These are phyloP conservation scores for Hypsibius dujardini DNA, from an alignment of 1,140 invertebrate species.

Conservation along the genomic window DNA sequence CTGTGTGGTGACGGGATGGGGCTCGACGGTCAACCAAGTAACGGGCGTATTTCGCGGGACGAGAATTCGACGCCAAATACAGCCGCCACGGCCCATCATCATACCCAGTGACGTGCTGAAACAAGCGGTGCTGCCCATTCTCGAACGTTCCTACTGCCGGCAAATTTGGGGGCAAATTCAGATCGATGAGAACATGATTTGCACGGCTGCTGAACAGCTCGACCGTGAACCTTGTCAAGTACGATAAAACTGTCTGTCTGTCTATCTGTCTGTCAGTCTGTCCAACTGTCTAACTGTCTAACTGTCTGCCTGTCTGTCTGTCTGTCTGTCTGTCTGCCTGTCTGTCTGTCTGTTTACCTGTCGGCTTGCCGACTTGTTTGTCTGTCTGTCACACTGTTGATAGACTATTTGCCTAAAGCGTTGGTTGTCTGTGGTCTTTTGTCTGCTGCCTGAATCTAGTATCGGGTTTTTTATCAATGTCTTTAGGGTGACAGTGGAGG, in stretches of 20 bases:
- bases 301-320: no score
- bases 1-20: slow-evolving; percentile 4
- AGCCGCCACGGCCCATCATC: background rate
- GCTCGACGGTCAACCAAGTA: background rate
- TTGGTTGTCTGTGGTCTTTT: no score
- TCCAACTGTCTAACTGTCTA: no score
- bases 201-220: background rate
- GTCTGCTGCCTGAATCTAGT: no score
- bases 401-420: no score
- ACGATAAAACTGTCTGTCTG: background rate
- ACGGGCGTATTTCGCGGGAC: background rate
- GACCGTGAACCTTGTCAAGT: background rate
- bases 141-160: background rate
- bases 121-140: background rate
- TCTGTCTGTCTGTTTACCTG: no score
- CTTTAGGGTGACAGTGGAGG: slow-evolving; percentile 5
- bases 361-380: no score
- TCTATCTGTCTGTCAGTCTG: no score
- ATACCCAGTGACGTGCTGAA: background rate
- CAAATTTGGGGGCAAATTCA: background rate
- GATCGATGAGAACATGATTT: background rate
- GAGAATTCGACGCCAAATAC: no score
- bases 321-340: no score
- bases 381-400: no score
- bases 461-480: background rate